Evolutionary conservation across 2,888 invertebrate species (phyloP), one percentile per base, ranked within the genome.

Genomic region (Epinotia ramella): DNA sequence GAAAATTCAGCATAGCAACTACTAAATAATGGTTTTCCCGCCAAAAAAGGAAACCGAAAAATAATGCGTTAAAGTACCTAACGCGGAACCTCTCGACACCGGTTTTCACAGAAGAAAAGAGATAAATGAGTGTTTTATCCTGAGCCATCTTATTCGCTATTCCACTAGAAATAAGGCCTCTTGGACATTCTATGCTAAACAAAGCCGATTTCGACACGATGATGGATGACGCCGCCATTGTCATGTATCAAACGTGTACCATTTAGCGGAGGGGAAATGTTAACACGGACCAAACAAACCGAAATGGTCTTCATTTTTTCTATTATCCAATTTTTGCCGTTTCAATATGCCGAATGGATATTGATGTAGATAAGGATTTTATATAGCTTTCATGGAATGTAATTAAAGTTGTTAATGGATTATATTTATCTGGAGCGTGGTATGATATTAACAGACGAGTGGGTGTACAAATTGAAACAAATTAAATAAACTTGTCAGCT

Each of bases 111-210:
- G 56, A 79, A 83, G 80, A 78, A 81, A 82, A 82, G 83, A 88
- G 84, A 89, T 81, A 86, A 89, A 89, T 85, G 80, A 83, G 79
- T 79, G 77, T 85, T 86, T 88, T 84, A 87, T 88, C 84, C 82
- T 74, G 76, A 80, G 73, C 77, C 83, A 82, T 84, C 83, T 83
- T 84, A 83, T 81, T 84, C 82, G 81, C 81, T 85, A 86, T 84
- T 80, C 78, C 76, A 76, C 65, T 77, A 75, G 81, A 84, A 86
- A 84, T 84, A 82, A 82, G 79, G 79, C 80, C 71, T 63, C 68
- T 75, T 82, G 84, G 86, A 85, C 85, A 82, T 85, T 83, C 77
- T 84, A 84, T 83, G 84, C 84, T 82, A 88, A 89, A 87, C 85
- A 89, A 86, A 85, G 84, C 80, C 79, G 83, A 84, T 86, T 84